These are phyloP conservation scores for Brachyrhaphis roseni DNA, from an alignment of 2,797 vertebrate species.

Conservation along the genomic window DNA sequence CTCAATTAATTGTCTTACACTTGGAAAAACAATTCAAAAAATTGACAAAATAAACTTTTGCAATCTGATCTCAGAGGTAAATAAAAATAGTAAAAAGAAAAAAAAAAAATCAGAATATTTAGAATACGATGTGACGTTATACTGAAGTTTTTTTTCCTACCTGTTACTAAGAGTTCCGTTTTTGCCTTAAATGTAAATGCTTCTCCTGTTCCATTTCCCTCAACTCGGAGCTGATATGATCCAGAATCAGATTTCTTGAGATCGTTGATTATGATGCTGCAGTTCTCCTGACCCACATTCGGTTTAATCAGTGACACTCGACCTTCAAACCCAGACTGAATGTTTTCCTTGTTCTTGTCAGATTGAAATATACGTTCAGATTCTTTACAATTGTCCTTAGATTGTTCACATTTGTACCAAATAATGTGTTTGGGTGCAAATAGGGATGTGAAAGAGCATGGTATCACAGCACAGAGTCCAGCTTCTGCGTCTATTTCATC, in stretches of 20 bases:
- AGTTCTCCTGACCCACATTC: constrained; percentile 2
- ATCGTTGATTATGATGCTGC: constrained; percentile 60
- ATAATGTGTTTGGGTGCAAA: background rate
- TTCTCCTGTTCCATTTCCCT: accelerated
- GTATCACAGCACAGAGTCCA: constrained; percentile 55
- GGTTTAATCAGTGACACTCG: constrained; percentile 35
- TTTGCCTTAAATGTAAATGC: accelerated
- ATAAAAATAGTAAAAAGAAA: too few species aligned
- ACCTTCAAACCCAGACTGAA: background rate
- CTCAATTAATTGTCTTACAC: too few species aligned
- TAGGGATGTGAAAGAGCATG: background rate
- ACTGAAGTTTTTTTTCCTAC: constrained; percentile 28
- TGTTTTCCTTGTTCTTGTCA: background rate
- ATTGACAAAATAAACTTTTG: too few species aligned
- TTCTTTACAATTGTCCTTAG: accelerated
- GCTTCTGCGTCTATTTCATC: constrained; percentile 32
- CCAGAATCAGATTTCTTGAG: constrained; percentile 48
- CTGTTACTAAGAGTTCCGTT: constrained; percentile 25
- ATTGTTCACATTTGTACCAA: constrained; percentile 46
- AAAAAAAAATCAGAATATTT: background rate
- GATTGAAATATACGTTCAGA: accelerated
- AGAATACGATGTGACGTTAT: background rate
- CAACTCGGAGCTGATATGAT: constrained; percentile 51
- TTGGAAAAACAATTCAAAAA: background rate
- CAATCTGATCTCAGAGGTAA: too few species aligned